phyloP scores from a whole-genome alignment of 64 coral and sea anemone genomes.

The Montipora sp. region DNA sequence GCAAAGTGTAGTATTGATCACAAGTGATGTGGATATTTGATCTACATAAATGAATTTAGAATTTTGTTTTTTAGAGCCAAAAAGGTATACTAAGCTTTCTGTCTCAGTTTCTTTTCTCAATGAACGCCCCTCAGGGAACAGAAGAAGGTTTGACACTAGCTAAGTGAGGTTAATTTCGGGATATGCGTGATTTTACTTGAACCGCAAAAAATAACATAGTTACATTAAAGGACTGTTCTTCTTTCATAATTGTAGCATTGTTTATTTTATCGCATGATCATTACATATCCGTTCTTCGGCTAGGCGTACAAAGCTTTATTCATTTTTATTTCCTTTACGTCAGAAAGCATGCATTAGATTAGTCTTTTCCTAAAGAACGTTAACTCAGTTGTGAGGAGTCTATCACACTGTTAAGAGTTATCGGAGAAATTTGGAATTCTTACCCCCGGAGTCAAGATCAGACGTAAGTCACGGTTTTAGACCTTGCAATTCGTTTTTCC shows the following conservation, averaged over 20 bases:
- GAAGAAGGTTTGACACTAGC: too few relatives aligned
- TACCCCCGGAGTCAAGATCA: conserved; percentile 40
- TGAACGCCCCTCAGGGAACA: too few relatives aligned
- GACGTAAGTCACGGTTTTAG: conserved; percentile 20
- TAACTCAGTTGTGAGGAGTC: conserved; percentile 3
- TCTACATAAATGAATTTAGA: too few relatives aligned
- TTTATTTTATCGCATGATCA: not conserved
- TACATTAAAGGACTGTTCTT: conserved; percentile 3
- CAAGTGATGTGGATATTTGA: too few relatives aligned
- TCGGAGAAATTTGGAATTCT: conserved; percentile 33
- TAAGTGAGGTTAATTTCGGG: too few relatives aligned
- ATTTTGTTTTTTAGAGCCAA: too few relatives aligned
- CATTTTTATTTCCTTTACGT: conserved; percentile 5
- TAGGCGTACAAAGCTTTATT: conserved; percentile 26
- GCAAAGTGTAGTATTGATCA: too few relatives aligned
- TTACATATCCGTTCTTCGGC: not conserved
- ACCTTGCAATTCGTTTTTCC: conserved; percentile 1
- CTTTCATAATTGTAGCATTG: conserved; percentile 8
- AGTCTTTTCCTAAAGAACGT: not conserved
- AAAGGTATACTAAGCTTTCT: too few relatives aligned
- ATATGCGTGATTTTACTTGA: not conserved
- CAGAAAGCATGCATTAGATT: conserved; percentile 15
- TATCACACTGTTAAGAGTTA: not conserved
- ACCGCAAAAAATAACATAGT: conserved; percentile 2
- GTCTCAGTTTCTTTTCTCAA: too few relatives aligned